phyloP scores from a whole-genome alignment of 2,113 vertebrate species.

The Tenrec ecaudatus region DNA sequence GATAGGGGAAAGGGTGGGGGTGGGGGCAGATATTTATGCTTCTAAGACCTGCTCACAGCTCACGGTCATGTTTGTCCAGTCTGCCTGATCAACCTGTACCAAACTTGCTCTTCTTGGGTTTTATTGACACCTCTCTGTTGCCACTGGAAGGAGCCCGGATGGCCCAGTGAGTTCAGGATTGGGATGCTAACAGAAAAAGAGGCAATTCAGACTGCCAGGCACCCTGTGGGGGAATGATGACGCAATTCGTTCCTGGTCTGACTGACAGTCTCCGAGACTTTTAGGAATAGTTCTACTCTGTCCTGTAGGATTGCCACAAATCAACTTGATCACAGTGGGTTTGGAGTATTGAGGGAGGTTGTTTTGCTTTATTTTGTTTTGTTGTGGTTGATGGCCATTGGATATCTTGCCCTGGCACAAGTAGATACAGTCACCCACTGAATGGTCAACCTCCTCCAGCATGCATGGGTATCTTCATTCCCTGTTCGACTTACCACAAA shows the following conservation, averaged over 20 bases:
- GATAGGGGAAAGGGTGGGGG: not conserved
- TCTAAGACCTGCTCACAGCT: slow-evolving; percentile 8
- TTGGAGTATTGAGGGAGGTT: no score
- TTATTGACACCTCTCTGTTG: not conserved
- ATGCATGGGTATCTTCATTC: not conserved
- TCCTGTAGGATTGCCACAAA: no score
- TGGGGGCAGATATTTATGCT: slow-evolving; percentile 38
- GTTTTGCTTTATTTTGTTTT: no score
- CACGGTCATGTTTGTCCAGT: not conserved
- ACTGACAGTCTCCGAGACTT: no score
- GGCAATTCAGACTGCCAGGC: no score
- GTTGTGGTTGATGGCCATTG: not conserved
- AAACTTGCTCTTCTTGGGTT: slow-evolving; percentile 70
- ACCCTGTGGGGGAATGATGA: no score
- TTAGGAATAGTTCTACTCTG: no score
- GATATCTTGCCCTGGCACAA: slow-evolving; percentile 16
- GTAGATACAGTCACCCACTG: slow-evolving; percentile 40
- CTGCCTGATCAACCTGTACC: slow-evolving; percentile 60
- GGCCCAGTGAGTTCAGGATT: no score
- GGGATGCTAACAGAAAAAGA: no score
- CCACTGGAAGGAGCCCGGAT: no score
- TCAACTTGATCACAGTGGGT: no score
- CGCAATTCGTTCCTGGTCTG: no score
- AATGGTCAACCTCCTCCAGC: slow-evolving; percentile 57
- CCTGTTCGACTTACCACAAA: not conserved